A percentile compares a stretch with the other conserved stretches of the same genome.
phyloP scores from a whole-genome alignment of 2,888 invertebrate species.

The Latrodectus elegans region DNA sequence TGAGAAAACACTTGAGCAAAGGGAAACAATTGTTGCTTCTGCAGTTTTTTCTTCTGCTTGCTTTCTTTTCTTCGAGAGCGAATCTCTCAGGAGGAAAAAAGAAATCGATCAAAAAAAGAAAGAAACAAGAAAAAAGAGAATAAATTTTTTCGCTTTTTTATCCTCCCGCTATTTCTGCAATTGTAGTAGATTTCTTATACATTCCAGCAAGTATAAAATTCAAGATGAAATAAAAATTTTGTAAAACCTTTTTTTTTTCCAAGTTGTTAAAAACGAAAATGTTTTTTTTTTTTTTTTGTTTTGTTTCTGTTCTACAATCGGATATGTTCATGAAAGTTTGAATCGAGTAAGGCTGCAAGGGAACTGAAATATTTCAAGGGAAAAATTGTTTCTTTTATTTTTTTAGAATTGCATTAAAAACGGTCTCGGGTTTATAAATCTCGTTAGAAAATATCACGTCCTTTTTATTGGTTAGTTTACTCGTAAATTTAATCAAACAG shows the following conservation, averaged over 20 bases:
- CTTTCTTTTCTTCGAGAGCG: background rate
- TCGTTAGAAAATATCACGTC: no score
- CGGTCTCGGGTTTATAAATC: no score
- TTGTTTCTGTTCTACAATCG: no score
- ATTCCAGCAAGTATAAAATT: constrained; percentile 36
- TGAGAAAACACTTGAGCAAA: constrained; percentile 66
- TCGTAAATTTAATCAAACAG: no score
- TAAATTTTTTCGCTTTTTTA: constrained; percentile 5
- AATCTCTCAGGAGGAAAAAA: constrained; percentile 30
- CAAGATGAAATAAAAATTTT: constrained; percentile 10
- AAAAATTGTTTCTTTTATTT: no score
- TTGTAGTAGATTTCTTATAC: constrained; percentile 40
- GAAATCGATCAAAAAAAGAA: constrained; percentile 15
- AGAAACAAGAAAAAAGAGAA: constrained; percentile 8
- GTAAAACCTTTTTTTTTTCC: background rate
- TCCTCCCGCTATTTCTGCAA: constrained; percentile 34
- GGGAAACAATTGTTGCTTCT: constrained; percentile 61
- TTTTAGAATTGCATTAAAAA: no score
- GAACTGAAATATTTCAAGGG: no score
- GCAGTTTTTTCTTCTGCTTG: background rate
- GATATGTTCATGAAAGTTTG: no score
- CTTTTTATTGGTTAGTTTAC: no score
- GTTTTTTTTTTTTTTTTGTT: no score
- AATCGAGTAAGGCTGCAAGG: no score
- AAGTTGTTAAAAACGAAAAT: background rate